A percentile compares a stretch with the other conserved stretches of the same genome.
These are phyloP conservation scores for Casuarius casuarius DNA, from an alignment of 2,113 vertebrate species.

Conservation along the genomic window DNA sequence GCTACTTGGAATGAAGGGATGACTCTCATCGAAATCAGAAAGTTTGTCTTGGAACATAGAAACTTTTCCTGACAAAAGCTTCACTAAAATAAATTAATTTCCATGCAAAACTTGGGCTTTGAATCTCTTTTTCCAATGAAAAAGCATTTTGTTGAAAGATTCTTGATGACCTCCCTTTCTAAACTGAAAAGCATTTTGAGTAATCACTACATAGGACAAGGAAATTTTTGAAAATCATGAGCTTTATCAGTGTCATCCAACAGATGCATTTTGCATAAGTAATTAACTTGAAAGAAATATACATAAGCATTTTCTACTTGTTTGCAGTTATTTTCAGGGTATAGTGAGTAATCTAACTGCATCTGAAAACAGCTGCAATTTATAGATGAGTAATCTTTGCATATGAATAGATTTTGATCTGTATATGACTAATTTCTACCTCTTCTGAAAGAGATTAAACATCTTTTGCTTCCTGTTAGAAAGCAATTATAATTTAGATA, in stretches of 20 bases:
- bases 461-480: conserved; percentile 24
- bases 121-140: neutral
- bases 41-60: neutral
- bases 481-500: conserved; percentile 6
- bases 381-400: conserved; percentile 43
- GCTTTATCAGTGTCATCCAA: conserved; percentile 24
- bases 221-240: neutral
- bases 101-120: neutral
- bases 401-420: conserved; percentile 44
- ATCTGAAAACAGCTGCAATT: conserved; percentile 45
- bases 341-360: neutral
- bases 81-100: neutral
- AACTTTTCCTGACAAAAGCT: neutral
- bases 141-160: conserved; percentile 4
- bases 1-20: neutral
- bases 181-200: neutral
- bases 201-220: conserved; percentile 12
- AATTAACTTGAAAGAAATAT: conserved; percentile 23
- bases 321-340: conserved; percentile 37
- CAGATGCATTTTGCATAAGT: conserved; percentile 19
- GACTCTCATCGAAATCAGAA: conserved; percentile 7
- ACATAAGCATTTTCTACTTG: neutral
- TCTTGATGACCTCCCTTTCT: conserved; percentile 18
- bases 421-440: conserved; percentile 26
- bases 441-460: neutral